Base-by-base conservation (phyloP, 2,888 invertebrate species). In the Nipponacmea schrenckii region DNA sequence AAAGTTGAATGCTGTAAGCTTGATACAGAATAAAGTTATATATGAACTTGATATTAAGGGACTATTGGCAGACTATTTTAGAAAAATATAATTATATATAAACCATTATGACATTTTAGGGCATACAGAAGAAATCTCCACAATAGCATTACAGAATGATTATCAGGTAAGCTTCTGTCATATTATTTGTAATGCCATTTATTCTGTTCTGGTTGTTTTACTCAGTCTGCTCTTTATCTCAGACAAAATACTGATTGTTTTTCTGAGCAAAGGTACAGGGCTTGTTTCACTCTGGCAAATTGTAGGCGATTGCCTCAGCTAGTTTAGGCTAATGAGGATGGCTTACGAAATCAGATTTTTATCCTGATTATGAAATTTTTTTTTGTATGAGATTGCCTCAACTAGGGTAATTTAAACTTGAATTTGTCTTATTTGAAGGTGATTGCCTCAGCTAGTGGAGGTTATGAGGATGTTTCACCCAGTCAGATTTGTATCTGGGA, bases 401-500 rank as follows among this genome's bases (percentile, higher is more conserved):
- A n/a, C n/a, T n/a, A n/a, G n/a, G n/a, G n/a, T n/a, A n/a, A n/a
- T n/a, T n/a, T n/a, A n/a, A n/a, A n/a, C n/a, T n/a, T n/a, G 8
- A 17, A 44, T 20, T 14, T n/a, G 20, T 62, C 12, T 67, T n/a
- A 69, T 48, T 72, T 82, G 0, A 73, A 88, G 88, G 75, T 83
- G 62, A 69, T 88, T 64, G 87, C 85, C 5, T 87, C 87, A 50
- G 87, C 86, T 15, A 86, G 87, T 81, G 86, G 86, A 5, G 77
- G 83, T 17, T 81, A 77, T 76, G 80, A 80, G 62, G 75, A 76
- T 39, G 76, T 83, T 56, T 80, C 83, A 24, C 74, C 75, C 2
- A 85, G 86, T 77, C 86, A 87, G 82, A 84, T 88, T 31, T 85
- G 84, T 78, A 66, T 88, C 17, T 88, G 88, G 88, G 86, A 87